Evolutionary conservation across 2,797 vertebrate species (phyloP).

Genomic region (Sebastolobus altivelis): DNA sequence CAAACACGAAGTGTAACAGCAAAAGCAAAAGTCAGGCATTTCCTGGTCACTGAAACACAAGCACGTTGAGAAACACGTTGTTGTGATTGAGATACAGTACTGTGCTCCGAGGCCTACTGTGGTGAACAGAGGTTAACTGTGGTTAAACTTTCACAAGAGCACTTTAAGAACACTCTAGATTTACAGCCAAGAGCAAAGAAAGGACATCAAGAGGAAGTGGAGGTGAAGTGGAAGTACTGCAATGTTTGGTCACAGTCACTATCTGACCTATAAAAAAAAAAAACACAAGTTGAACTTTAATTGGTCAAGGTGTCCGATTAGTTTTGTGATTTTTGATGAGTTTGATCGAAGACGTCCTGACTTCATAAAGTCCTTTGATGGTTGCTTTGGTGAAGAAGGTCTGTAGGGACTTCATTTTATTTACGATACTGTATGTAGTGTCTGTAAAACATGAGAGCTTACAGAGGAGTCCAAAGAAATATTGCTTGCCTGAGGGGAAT

Average conservation of each 20-base stretch:
- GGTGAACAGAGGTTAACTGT: constrained; percentile 24
- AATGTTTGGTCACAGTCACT: not conserved
- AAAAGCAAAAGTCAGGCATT: not conserved
- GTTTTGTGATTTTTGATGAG: constrained; percentile 6
- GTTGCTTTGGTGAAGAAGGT: not conserved
- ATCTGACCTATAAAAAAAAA: not conserved
- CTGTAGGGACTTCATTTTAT: constrained; percentile 12
- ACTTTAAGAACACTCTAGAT: not conserved
- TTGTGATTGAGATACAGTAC: not conserved
- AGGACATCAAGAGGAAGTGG: constrained; percentile 7
- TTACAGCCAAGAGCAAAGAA: constrained; percentile 29
- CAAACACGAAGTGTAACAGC: not conserved
- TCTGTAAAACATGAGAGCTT: constrained; percentile 3
- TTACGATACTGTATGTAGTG: not conserved
- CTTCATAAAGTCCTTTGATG: constrained; percentile 11
- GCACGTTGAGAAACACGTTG: not conserved
- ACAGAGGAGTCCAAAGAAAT: constrained; percentile 6
- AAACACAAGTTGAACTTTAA: not conserved
- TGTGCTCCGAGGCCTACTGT: constrained; percentile 4
- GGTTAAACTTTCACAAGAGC: constrained; percentile 46
- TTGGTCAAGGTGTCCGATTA: not conserved
- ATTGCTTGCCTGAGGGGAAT: constrained; percentile 3
- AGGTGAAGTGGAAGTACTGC: not conserved
- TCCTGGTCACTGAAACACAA: not conserved
- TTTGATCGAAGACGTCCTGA: not conserved